Evolutionary conservation across 2,888 invertebrate species (phyloP), one percentile per base, ranked within the genome.

Genomic region (Acanthosoma haemorrhoidale): DNA sequence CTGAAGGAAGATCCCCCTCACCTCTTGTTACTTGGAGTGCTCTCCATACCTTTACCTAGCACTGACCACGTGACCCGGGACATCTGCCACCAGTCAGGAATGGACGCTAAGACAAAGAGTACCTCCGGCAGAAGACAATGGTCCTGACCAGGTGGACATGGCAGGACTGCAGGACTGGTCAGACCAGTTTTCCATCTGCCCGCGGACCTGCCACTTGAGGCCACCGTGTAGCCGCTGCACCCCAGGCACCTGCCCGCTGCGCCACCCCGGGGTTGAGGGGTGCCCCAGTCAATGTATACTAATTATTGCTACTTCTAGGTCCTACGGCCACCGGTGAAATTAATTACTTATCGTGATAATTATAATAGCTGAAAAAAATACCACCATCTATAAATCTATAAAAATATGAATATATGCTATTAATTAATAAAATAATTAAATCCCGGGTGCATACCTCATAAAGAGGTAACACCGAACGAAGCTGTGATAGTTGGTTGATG

Each of bases 151-250:
- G 61, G 61, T 61, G 61, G 61, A 34, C 61, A 59, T 29, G 13
- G 38, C 25, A n/a, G n/a, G 9, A 11, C 43, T 13, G n/a, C 18
- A 59, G 61, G 34, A 61, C 61, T 36, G 61, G 61, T 61, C 61
- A 61, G 38, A 61, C 61, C 34, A 36, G 61, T 61, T 61, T 59
- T 32, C 59, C 31, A 34, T 51, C 51, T 51, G 51, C 51, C 51
- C 51, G 51, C 51, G 51, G 51, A 51, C 51, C 51, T 51, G 51
- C 51, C 51, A 51, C 51, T 51, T 51, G n/a, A 51, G 29, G 51
- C 51, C 51, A 51, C 25, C 51, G 51, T 51, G 29, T n/a, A n/a
- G n/a, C n/a, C n/a, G 29, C 43, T 51, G 25, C 43, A 18, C 43
- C 13, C 41, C 18, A 18, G 25, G 13, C 51, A 51, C 51, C 51